phyloP scores from a whole-genome alignment of 2,888 invertebrate genomes.

The Drosophila paracracens region DNA sequence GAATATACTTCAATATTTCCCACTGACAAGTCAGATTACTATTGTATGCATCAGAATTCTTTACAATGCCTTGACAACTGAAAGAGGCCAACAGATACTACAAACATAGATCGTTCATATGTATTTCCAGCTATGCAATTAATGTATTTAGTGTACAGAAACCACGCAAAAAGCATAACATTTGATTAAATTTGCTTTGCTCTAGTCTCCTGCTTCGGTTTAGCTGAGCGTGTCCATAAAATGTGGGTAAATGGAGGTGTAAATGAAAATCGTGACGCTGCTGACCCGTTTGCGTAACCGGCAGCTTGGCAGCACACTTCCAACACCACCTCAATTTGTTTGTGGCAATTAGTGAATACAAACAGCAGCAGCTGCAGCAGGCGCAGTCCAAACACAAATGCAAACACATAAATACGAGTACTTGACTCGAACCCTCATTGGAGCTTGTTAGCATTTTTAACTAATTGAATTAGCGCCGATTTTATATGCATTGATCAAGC shows the following conservation, averaged over 20 bases:
- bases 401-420: constrained; percentile 31
- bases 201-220: constrained; percentile 24
- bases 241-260: constrained; percentile 30
- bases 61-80: background rate
- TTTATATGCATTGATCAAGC: constrained; percentile 34
- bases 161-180: background rate
- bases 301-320: constrained; percentile 48
- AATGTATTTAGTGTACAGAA: background rate
- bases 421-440: constrained; percentile 33
- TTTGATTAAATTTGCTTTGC: constrained; percentile 10
- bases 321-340: constrained; percentile 53
- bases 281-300: constrained; percentile 72
- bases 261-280: constrained; percentile 59
- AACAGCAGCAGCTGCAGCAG: constrained; percentile 28
- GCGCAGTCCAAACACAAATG: constrained; percentile 15
- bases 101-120: background rate
- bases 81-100: background rate
- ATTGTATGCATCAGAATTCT: background rate
- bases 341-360: constrained; percentile 68
- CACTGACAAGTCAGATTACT: background rate
- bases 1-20: background rate
- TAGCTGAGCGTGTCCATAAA: constrained; percentile 42
- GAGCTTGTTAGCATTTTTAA: constrained; percentile 52
- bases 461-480: constrained; percentile 74
- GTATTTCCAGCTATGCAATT: background rate